These are phyloP conservation scores for Drepana arcuata DNA, from an alignment of 1,140 invertebrate species.

Conservation along the genomic window DNA sequence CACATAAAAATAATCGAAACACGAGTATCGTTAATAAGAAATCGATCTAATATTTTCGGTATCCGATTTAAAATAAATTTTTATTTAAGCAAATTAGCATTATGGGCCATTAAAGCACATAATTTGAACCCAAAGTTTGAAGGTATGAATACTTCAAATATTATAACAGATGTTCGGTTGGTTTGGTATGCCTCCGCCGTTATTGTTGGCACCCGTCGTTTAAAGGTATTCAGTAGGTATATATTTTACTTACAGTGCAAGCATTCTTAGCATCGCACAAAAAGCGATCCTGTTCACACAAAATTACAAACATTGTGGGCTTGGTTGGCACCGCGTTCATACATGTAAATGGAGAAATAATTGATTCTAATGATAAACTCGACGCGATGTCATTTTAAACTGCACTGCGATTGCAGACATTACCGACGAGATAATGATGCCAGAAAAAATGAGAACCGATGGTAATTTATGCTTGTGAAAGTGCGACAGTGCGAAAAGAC, in stretches of 20 bases:
- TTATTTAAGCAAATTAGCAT: too few relatives aligned
- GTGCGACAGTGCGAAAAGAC: not conserved
- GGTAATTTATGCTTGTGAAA: slow-evolving; percentile 9
- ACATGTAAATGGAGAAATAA: slow-evolving; percentile 61
- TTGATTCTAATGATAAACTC: slow-evolving; percentile 62
- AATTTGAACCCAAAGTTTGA: too few relatives aligned
- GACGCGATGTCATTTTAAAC: slow-evolving; percentile 48
- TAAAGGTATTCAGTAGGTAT: slow-evolving; percentile 25
- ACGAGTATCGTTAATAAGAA: too few relatives aligned
- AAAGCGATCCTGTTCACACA: slow-evolving; percentile 46
- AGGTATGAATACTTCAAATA: too few relatives aligned
- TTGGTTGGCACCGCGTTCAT: slow-evolving; percentile 26
- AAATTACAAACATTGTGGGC: slow-evolving; percentile 45
- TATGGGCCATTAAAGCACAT: too few relatives aligned
- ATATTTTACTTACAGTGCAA: slow-evolving; percentile 22
- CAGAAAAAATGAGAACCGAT: slow-evolving; percentile 37
- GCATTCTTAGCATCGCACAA: slow-evolving; percentile 38
- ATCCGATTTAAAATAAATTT: too few relatives aligned
- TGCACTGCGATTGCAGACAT: slow-evolving; percentile 43
- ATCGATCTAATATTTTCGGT: too few relatives aligned
- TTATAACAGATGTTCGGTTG: too few relatives aligned
- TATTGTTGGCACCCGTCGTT: slow-evolving; percentile 34
- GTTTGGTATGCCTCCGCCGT: too few relatives aligned
- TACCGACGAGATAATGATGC: slow-evolving; percentile 33
- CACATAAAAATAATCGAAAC: too few relatives aligned